These are phyloP conservation scores for Phataginus tetradactyla DNA, from an alignment of 2,797 vertebrate genomes.

Conservation along the genomic window DNA sequence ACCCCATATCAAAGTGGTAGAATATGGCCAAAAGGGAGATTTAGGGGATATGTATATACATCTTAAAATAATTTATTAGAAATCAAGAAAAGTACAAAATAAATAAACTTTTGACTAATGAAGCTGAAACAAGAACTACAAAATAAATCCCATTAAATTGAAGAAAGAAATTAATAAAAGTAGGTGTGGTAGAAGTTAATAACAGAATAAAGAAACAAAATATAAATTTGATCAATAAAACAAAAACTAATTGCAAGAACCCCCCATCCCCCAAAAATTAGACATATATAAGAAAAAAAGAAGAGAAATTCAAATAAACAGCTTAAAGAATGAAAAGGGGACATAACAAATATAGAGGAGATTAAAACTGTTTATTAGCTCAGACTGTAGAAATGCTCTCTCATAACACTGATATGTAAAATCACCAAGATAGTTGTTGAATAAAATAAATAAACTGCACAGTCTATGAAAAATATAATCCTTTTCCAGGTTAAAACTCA, in stretches of 20 bases:
- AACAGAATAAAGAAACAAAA: conserved; percentile 16
- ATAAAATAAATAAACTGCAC: neutral
- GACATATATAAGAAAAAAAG: neutral
- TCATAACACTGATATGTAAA: neutral
- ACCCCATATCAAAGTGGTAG: neutral
- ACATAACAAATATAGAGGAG: neutral
- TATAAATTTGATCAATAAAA: neutral
- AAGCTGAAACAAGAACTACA: neutral
- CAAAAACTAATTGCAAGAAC: neutral
- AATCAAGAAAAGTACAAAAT: neutral
- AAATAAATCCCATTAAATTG: neutral
- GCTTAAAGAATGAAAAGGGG: neutral
- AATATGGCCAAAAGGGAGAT: neutral
- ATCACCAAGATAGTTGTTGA: neutral
- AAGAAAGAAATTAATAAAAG: conserved; percentile 1
- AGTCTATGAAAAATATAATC: neutral
- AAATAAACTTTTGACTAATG: neutral
- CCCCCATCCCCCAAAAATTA: too few relatives aligned
- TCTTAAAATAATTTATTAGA: neutral
- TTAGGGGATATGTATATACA: neutral
- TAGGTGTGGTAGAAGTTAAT: neutral
- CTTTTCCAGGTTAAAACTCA: neutral
- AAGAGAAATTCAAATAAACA: conserved; percentile 3
- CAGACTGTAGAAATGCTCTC: neutral
- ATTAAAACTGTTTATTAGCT: neutral